Conservation (phyloP, 2,888 invertebrate species). For the Drosophila peninsularis region DNA sequence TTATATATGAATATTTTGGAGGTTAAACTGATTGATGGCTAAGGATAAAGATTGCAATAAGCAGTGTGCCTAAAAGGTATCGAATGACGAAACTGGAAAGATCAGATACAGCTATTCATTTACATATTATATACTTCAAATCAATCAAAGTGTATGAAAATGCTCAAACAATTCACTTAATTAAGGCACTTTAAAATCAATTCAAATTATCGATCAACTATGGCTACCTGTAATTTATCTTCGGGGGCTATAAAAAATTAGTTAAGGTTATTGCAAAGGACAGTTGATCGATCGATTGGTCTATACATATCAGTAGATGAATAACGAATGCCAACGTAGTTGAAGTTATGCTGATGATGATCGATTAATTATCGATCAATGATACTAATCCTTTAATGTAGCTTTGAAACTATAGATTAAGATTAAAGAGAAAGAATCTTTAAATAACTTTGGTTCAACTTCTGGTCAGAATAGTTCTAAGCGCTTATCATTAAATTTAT, state of each 20-base stretch:
- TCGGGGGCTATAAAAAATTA: too few species aligned
- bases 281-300: neutral
- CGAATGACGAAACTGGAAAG: neutral
- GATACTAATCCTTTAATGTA: neutral
- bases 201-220: neutral
- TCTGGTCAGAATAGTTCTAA: too few species aligned
- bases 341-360: neutral
- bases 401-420: too few species aligned
- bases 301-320: neutral
- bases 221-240: neutral
- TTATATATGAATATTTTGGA: slow-evolving; percentile 8
- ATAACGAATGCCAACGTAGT: too few species aligned
- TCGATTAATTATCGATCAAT: neutral
- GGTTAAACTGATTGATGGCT: slow-evolving; percentile 32
- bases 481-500: neutral
- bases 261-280: neutral
- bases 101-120: neutral
- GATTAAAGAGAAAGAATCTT: too few species aligned
- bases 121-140: neutral
- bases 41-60: slow-evolving; percentile 14
- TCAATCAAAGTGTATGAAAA: neutral
- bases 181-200: neutral
- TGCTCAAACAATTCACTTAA: neutral
- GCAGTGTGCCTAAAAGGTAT: neutral
- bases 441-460: too few species aligned